Evolutionary conservation across 2,888 invertebrate species (phyloP), one percentile per base, ranked within the genome.

Genomic region (Lamproptera curius): DNA sequence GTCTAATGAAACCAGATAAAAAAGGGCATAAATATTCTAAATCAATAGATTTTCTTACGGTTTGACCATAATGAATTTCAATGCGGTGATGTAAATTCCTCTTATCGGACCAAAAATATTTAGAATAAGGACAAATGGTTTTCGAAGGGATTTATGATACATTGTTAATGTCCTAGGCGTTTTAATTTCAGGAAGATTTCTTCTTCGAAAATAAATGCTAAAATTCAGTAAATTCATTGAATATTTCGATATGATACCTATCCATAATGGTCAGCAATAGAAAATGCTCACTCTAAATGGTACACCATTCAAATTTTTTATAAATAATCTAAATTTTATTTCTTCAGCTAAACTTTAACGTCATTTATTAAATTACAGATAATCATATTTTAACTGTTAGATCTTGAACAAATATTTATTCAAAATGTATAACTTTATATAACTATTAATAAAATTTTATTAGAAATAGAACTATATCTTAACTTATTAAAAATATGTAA

Each of bases 81-180:
- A 26, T 16, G 39, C 34, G 46, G 39, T 16, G 39, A 35, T 38
- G 33, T 45, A 45, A 45, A 39, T 45, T 38, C 33, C 45, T 39
- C 45, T 46, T 46, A 34, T 39, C 14, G 40, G 39, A 26, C 46
- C 46, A 40, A 26, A 46, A 46, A 46, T 46, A 46, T 46, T 46
- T 46, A 34, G 16, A 15, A 20, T 26, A 31, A 33, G 38, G 38
- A 45, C 40, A 40, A 46, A 46, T 34, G 40, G 46, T 40, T 46
- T 46, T 39, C 23, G 23, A n/a, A n/a, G 34, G 13, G 40, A 10
- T 34, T 35, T 40, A 40, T 40, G 46, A 46, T 34, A 13, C 16
- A 34, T 46, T 11, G 34, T 16, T 20, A 34, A 35, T 40, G 34
- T 39, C 35, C 40, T 10, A 16, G 40, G 35, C 35, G 9, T n/a